Evolutionary conservation across 2,797 vertebrate genomes (phyloP), one percentile per base, ranked within the genome.

Genomic region (Cynodonichthys magdalenae): DNA sequence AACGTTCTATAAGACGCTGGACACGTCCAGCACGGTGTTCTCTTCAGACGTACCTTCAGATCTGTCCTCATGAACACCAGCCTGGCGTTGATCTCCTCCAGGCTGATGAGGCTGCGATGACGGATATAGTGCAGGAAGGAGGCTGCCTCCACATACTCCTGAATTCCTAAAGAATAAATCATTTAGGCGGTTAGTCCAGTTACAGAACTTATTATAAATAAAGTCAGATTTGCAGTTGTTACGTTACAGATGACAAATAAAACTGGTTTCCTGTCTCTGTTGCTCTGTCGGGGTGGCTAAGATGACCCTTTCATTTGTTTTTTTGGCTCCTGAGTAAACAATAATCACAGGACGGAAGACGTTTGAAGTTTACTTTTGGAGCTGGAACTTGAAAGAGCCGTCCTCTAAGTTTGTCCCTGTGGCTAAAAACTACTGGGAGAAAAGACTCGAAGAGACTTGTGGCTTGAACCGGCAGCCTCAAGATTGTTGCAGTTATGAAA

Each of bases 101-200:
- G 90, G 74, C 95, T 97, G 92, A 99, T 94, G n/a, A 99, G 93
- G 61, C 92, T 93, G 59, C 95, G 94, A 17, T 96, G 95, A 64
- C 91, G 95, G 89, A 99, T 98, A 74, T 98, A 99, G 88, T 99
- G 95, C 70, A 95, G 95, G 85, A 99, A 99, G 0, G 96, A 98
- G 11, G 95, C 93, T 1, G 97, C 98, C 81, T 99, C 98, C 78
- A 99, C 95, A 1, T 96, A 99, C 78, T 99, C 98, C 84, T 99
- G 97, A 77, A 99, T 93, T 55, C 97, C 97, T 99, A 83, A 74
- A 28, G 64, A 44, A 86, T 15, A 28, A 28, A 59, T 31, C 31
- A 31, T 31, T 31, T 9, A 31, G 31, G 31, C 31, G 31, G 1
- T 9, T 9, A 24, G 24, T 24, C 24, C 2, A 24, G 24, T 24